Conservation (phyloP, 2,888 invertebrate genomes). For the Brachycybe producta region DNA sequence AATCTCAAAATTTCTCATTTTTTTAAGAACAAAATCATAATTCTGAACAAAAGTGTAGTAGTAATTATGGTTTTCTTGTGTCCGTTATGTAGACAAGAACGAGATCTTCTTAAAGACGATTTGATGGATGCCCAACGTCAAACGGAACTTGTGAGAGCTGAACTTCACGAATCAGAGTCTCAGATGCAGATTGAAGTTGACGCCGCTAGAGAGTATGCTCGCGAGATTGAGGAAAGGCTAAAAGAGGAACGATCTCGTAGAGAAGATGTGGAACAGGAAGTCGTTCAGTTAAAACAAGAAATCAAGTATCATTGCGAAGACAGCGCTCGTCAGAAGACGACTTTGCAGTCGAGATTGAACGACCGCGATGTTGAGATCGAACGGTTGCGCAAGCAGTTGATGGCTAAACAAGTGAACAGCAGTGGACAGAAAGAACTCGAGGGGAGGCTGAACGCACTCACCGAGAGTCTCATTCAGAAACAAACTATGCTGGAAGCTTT, state of each 20-base stretch:
- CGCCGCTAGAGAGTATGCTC: slow-evolving; percentile 34
- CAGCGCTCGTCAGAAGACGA: slow-evolving; percentile 38
- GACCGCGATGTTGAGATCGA: slow-evolving; percentile 47
- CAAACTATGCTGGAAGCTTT: slow-evolving; percentile 71
- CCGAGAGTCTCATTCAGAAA: slow-evolving; percentile 70
- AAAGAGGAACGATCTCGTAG: slow-evolving; percentile 34
- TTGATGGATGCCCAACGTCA: slow-evolving; percentile 39
- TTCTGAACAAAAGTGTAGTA: slow-evolving; percentile 19
- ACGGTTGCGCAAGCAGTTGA: slow-evolving; percentile 38
- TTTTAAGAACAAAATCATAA: too few species aligned
- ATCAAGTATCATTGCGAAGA: slow-evolving; percentile 44
- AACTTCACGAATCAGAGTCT: slow-evolving; percentile 39
- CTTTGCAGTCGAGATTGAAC: slow-evolving; percentile 38
- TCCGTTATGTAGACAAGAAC: slow-evolving; percentile 38
- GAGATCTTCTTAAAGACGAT: slow-evolving; percentile 46
- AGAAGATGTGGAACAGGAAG: slow-evolving; percentile 37
- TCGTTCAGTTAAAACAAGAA: slow-evolving; percentile 38
- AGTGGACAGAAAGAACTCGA: slow-evolving; percentile 36
- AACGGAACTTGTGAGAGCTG: slow-evolving; percentile 37
- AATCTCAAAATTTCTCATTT: too few species aligned
- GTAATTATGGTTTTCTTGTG: slow-evolving; percentile 22
- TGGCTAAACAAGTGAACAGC: slow-evolving; percentile 17
- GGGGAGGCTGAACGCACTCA: slow-evolving; percentile 43
- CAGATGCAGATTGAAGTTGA: slow-evolving; percentile 38
- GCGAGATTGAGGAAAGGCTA: slow-evolving; percentile 39